Percentiles rank a stretch among this genome's conserved stretches.
Evolutionary conservation across 2,797 vertebrate genomes (phyloP).

Genomic region (Peromyscus attwateri): DNA sequence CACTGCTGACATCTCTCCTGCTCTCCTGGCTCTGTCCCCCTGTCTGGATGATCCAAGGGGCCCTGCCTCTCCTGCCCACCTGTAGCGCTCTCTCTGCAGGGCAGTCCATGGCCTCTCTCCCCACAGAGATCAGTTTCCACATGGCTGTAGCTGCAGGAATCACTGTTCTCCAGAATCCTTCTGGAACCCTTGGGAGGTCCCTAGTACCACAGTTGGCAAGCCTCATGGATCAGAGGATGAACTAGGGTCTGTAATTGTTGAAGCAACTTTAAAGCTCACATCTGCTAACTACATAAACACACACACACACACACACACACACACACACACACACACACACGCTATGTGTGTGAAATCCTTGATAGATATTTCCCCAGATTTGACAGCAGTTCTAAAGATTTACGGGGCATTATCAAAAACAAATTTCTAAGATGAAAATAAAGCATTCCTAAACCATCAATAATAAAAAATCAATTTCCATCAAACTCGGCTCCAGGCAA

Average conservation of each 20-base stretch:
- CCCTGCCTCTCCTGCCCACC: neutral
- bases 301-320: neutral
- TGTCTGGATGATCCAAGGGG: neutral
- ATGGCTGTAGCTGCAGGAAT: neutral
- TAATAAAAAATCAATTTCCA: conserved; percentile 65
- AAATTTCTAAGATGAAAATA: conserved; percentile 58
- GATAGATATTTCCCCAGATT: conserved; percentile 5
- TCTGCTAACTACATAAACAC: neutral
- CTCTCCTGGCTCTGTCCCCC: neutral
- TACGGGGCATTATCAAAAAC: conserved; percentile 27
- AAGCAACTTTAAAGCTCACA: neutral
- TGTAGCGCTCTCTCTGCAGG: neutral
- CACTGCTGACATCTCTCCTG: neutral
- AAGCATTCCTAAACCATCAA: conserved; percentile 64
- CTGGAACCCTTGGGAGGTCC: too few relatives aligned
- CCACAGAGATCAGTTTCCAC: neutral
- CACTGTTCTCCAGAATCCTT: neutral
- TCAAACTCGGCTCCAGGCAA: conserved; percentile 53
- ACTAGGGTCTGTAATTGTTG: neutral
- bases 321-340: neutral
- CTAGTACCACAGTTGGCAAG: neutral
- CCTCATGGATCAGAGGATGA: neutral
- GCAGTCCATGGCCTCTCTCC: neutral
- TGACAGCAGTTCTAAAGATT: conserved; percentile 46
- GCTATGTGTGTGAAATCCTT: neutral